Evolutionary conservation across 2,797 vertebrate species (phyloP).

Genomic region (Apogon hyalosoma): DNA sequence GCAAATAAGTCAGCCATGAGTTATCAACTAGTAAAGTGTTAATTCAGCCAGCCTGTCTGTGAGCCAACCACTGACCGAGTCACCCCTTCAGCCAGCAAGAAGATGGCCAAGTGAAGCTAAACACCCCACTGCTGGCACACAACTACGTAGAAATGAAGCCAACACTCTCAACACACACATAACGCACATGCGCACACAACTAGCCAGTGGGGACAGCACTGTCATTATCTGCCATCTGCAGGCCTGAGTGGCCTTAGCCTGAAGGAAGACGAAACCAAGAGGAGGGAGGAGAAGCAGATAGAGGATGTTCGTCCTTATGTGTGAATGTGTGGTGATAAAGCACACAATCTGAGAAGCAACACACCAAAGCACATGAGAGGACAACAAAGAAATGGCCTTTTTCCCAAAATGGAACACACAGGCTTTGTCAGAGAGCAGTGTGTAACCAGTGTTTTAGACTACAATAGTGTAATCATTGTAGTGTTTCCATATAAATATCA

Average conservation of each 20-base stretch:
- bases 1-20: not conserved
- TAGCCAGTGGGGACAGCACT: slow-evolving; percentile 71
- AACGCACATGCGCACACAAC: slow-evolving; percentile 32
- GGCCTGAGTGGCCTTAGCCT: slow-evolving; percentile 68
- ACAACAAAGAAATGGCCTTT: slow-evolving; percentile 47
- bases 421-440: slow-evolving; percentile 27
- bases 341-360: slow-evolving; percentile 32
- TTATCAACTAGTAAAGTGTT: slow-evolving; percentile 16
- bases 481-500: slow-evolving; percentile 1
- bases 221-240: slow-evolving; percentile 84
- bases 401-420: slow-evolving; percentile 25
- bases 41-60: slow-evolving; percentile 12
- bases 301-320: slow-evolving; percentile 32
- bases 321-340: slow-evolving; percentile 13
- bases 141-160: slow-evolving; percentile 24
- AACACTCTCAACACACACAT: slow-evolving; percentile 37
- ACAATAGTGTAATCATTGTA: slow-evolving; percentile 17
- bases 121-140: slow-evolving; percentile 38
- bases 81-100: slow-evolving; percentile 30
- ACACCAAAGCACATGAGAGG: slow-evolving; percentile 15
- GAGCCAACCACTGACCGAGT: slow-evolving; percentile 34
- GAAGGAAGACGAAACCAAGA: slow-evolving; percentile 57
- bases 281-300: slow-evolving; percentile 43
- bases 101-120: slow-evolving; percentile 53
- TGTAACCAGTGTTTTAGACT: slow-evolving; percentile 20